Conservation (phyloP, 1,140 invertebrate species). For the Campoletis sonorensis region DNA sequence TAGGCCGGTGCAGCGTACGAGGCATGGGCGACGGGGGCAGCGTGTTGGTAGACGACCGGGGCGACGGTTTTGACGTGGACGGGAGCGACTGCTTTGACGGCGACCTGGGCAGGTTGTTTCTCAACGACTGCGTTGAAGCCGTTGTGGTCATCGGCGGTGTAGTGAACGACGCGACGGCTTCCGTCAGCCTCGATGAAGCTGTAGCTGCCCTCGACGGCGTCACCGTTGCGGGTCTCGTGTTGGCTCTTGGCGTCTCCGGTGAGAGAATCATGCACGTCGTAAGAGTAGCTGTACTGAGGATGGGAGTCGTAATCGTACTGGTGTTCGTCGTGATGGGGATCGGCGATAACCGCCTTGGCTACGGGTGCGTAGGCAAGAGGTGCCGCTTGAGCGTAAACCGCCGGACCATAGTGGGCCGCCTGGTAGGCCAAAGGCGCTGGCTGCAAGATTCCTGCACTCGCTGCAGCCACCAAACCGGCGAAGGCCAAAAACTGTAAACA, state of each 20-base stretch:
- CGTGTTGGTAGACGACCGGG: slow-evolving; percentile 15
- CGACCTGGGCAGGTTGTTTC: slow-evolving; percentile 72
- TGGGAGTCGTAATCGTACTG: slow-evolving; percentile 58
- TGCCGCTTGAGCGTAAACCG: slow-evolving; percentile 25
- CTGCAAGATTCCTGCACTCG: slow-evolving; percentile 69
- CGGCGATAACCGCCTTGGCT: slow-evolving; percentile 53
- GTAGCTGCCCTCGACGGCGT: slow-evolving; percentile 79
- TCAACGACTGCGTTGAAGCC: slow-evolving; percentile 83
- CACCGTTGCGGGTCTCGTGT: slow-evolving; percentile 80
- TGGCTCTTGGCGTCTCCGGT: slow-evolving; percentile 82
- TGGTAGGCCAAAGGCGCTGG: slow-evolving; percentile 50
- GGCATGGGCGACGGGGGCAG: slow-evolving; percentile 26
- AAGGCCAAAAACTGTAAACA: slow-evolving; percentile 63
- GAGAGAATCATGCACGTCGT: slow-evolving; percentile 70
- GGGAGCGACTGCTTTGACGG: slow-evolving; percentile 57
- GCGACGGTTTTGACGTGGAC: slow-evolving; percentile 53
- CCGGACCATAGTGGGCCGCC: slow-evolving; percentile 49
- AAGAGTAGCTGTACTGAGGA: slow-evolving; percentile 71
- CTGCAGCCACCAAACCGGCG: slow-evolving; percentile 73
- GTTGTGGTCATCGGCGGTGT: slow-evolving; percentile 82
- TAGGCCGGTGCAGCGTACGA: slow-evolving; percentile 33
- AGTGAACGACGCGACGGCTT: slow-evolving; percentile 83
- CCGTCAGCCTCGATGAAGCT: slow-evolving; percentile 80
- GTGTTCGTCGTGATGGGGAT: neutral
- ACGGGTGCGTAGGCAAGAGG: slow-evolving; percentile 54